These are phyloP conservation scores for Vanessa tameamea DNA, from an alignment of 1,140 invertebrate species.

Conservation along the genomic window DNA sequence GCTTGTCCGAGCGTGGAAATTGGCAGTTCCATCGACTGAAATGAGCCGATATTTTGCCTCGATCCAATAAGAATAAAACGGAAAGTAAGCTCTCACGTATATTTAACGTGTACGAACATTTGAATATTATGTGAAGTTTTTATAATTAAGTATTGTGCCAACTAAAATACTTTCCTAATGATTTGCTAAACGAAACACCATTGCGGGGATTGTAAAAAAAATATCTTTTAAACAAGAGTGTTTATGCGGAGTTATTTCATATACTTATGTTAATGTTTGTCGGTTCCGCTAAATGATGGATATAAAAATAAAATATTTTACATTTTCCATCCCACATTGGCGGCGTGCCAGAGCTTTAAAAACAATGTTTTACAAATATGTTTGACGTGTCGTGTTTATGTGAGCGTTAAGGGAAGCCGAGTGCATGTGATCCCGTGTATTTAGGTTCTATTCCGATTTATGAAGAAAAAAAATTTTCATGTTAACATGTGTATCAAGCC, in stretches of 20 bases:
- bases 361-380: constrained; percentile 44
- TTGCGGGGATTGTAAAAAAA: constrained; percentile 9
- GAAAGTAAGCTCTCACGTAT: no score
- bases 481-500: no score
- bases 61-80: background rate
- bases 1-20: constrained; percentile 19
- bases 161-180: constrained; percentile 12
- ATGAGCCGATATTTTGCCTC: background rate
- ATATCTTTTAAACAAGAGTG: background rate
- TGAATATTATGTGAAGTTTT: background rate
- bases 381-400: constrained; percentile 31
- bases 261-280: constrained; percentile 37
- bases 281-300: constrained; percentile 35
- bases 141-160: background rate
- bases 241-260: constrained; percentile 21
- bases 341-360: constrained; percentile 39
- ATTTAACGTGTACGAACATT: no score
- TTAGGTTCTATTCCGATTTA: background rate
- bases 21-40: constrained; percentile 12
- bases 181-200: background rate
- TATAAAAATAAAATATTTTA: constrained; percentile 48
- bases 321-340: constrained; percentile 38
- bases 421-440: constrained; percentile 1
- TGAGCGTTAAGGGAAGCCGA: constrained; percentile 17
- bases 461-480: background rate